Evolutionary conservation across 1,140 invertebrate species (phyloP).

Genomic region (Ganaspis sp.): DNA sequence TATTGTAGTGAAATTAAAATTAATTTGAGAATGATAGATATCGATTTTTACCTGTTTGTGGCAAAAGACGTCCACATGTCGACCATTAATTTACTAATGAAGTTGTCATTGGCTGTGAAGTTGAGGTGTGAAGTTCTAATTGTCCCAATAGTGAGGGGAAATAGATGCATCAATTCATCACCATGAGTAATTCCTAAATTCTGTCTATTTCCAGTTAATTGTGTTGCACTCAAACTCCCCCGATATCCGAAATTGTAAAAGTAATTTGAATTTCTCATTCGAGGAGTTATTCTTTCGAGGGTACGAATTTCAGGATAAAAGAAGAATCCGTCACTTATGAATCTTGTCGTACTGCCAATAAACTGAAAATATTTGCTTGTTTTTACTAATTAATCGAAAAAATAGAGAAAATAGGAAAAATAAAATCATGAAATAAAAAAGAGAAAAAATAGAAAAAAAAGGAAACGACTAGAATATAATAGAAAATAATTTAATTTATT

Average conservation of each 20-base stretch:
- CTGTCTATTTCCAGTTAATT: background rate
- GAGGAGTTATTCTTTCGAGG: background rate
- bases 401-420: too few species aligned
- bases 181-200: background rate
- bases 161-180: background rate
- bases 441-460: too few species aligned
- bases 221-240: background rate
- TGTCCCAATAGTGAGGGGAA: background rate
- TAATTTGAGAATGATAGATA: too few species aligned
- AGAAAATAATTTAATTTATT: too few species aligned
- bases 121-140: background rate
- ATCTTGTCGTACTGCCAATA: background rate
- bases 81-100: background rate
- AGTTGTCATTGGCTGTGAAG: background rate
- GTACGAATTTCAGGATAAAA: background rate
- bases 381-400: too few species aligned
- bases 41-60: background rate
- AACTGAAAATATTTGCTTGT: background rate
- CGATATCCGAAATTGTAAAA: background rate
- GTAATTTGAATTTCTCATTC: background rate
- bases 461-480: too few species aligned
- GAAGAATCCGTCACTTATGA: background rate
- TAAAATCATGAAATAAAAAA: too few species aligned
- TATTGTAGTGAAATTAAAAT: too few species aligned
- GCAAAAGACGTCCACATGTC: conserved; percentile 5